A percentile compares a stretch with the other conserved stretches of the same genome.
phyloP scores from a whole-genome alignment of 1,140 invertebrate species.

The Drosophila parabipectinata region DNA sequence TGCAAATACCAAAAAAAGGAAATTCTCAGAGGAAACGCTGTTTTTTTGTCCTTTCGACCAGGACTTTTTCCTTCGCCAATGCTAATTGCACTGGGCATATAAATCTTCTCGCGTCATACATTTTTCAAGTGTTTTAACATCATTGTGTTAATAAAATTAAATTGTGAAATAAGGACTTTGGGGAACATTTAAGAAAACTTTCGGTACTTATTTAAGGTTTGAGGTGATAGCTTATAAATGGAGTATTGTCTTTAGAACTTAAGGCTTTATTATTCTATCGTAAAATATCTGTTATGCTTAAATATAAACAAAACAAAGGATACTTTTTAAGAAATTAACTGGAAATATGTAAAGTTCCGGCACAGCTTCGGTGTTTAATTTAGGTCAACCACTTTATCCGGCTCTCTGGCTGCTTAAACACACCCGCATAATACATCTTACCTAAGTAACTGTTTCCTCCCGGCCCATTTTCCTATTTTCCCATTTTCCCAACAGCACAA shows the following conservation, averaged over 20 bases:
- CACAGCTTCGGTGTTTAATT: slow-evolving; percentile 32
- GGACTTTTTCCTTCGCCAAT: slow-evolving; percentile 9
- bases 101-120: slow-evolving; percentile 53
- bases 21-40: background rate
- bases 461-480: slow-evolving; percentile 19
- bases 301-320: background rate
- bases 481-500: slow-evolving; percentile 4
- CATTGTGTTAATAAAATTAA: slow-evolving; percentile 58
- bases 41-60: background rate
- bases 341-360: slow-evolving; percentile 16
- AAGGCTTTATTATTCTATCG: background rate
- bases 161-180: slow-evolving; percentile 16
- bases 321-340: slow-evolving; percentile 32
- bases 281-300: background rate
- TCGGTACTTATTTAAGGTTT: background rate
- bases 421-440: slow-evolving; percentile 50
- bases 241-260: background rate
- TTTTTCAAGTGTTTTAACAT: slow-evolving; percentile 43
- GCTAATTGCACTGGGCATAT: slow-evolving; percentile 50
- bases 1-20: slow-evolving; percentile 22
- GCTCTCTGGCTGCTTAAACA: slow-evolving; percentile 48
- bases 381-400: slow-evolving; percentile 50
- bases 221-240: no score
- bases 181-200: slow-evolving; percentile 23
- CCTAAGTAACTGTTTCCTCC: slow-evolving; percentile 46